Base-by-base conservation (phyloP, 2,113 vertebrate genomes). In the Plecturocebus donacophilus region DNA sequence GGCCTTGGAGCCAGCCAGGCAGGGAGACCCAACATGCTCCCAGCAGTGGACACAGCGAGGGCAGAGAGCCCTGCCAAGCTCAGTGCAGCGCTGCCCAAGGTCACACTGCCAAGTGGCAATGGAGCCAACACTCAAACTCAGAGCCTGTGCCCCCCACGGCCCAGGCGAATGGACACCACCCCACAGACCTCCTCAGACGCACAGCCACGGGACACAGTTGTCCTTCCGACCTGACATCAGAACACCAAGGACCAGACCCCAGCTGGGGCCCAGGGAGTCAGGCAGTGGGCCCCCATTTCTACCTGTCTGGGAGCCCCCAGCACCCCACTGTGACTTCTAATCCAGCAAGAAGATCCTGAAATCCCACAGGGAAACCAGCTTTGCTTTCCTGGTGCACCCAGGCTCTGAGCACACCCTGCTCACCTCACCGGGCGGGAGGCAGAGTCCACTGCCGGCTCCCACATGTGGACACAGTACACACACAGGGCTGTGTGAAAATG, bases 401-500 rank as follows among this genome's bases (percentile, higher is more conserved):
- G 20, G 40, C 17, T 79, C 61, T 30, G 68, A 21, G 23, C 49
- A 61, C 76, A 8, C 54, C 8, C 42, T 0, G 2, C 45, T 45
- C 12, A 64, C 30, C 61, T 27, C 27, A 64, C 61, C 1, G 12
- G 61, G 27, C 12, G 5, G 56, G 61, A 64, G 61, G 27, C 61
- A 64, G 12, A 30, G 27, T 30, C 82, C 1, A 11, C 8, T 3
- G 23, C 16, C 10, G 19, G 79, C 4, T 77, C 95, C 9, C n/a
- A 30, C 0, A 3, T 9, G 9, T 71, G 61, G 13, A 32, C 27
- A 64, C 2, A 64, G 61, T 32, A 64, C 61, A 64, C 61, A 1
- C 6, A 14, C 23, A 0, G 0, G 25, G 7, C 3, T 9, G 17
- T 1, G 10, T 6, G 14, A 1, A 7, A 30, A 56, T 5, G 17